A percentile compares a stretch with the other conserved stretches of the same genome.
These are phyloP conservation scores for Ennomos fuscantarius DNA, from an alignment of 2,888 invertebrate species.

Conservation along the genomic window DNA sequence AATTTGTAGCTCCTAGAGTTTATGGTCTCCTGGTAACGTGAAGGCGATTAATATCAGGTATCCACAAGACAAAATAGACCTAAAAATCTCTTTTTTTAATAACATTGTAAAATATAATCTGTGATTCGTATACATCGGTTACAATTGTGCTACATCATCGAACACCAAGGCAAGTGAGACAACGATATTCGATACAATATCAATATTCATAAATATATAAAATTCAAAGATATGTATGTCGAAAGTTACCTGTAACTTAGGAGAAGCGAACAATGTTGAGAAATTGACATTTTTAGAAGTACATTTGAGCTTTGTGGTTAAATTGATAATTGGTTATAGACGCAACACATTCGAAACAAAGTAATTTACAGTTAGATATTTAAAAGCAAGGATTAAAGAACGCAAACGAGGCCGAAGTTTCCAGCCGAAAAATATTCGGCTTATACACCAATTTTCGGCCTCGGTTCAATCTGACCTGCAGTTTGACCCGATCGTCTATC, in stretches of 20 bases:
- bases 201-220: slow-evolving; percentile 71
- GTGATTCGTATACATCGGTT: slow-evolving; percentile 83
- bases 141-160: slow-evolving; percentile 82
- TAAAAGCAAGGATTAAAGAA: slow-evolving; percentile 36
- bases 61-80: slow-evolving; percentile 76
- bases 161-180: slow-evolving; percentile 83
- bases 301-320: slow-evolving; percentile 74
- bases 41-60: slow-evolving; percentile 75
- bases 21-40: slow-evolving; percentile 73
- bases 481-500: slow-evolving; percentile 1
- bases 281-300: slow-evolving; percentile 80
- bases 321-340: slow-evolving; percentile 58
- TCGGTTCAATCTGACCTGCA: slow-evolving; percentile 17
- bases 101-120: slow-evolving; percentile 84
- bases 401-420: slow-evolving; percentile 33
- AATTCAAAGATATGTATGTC: slow-evolving; percentile 81
- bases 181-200: slow-evolving; percentile 67
- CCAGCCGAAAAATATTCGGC: slow-evolving; percentile 24
- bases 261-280: slow-evolving; percentile 63
- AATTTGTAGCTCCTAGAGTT: slow-evolving; percentile 47
- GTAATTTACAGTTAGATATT: slow-evolving; percentile 48
- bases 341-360: slow-evolving; percentile 59
- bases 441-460: slow-evolving; percentile 5
- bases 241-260: slow-evolving; percentile 69
- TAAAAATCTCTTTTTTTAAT: slow-evolving; percentile 79